A percentile compares a stretch with the other conserved stretches of the same genome.
phyloP scores from a whole-genome alignment of 1,140 invertebrate genomes.

The Platyscapa corneri region DNA sequence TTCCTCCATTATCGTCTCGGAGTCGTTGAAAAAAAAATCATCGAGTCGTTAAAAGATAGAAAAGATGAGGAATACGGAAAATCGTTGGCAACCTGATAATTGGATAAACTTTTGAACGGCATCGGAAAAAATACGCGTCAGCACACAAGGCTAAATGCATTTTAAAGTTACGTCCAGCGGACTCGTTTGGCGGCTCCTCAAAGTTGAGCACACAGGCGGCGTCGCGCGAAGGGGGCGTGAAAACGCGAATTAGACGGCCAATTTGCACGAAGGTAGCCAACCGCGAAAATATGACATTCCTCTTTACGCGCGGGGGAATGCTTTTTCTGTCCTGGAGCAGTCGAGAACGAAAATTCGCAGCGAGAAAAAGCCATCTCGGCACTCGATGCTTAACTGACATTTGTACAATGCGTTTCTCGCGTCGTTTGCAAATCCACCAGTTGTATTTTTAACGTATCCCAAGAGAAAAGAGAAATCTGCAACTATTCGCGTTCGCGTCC shows the following conservation, averaged over 20 bases:
- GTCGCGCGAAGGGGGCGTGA: background rate
- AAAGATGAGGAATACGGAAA: background rate
- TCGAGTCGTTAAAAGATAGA: background rate
- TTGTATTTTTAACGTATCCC: too few species aligned
- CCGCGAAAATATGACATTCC: slow-evolving; percentile 56
- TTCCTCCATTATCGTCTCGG: background rate
- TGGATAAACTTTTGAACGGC: background rate
- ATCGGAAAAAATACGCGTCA: background rate
- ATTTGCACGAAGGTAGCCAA: slow-evolving; percentile 91
- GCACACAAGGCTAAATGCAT: slow-evolving; percentile 38
- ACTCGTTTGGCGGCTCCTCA: slow-evolving; percentile 40
- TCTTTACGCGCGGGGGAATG: background rate
- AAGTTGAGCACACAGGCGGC: slow-evolving; percentile 17
- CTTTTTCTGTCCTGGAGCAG: background rate
- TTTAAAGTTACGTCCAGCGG: slow-evolving; percentile 30
- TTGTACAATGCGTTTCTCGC: too few species aligned
- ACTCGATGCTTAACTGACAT: too few species aligned
- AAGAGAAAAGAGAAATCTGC: too few species aligned
- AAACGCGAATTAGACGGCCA: slow-evolving; percentile 76
- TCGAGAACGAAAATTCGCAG: background rate
- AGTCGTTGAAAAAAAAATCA: background rate
- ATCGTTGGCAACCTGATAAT: background rate
- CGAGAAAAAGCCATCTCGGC: too few species aligned
- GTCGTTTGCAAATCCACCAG: too few species aligned
- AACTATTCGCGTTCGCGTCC: too few species aligned